Evolutionary conservation across 2,888 invertebrate genomes (phyloP).

Genomic region (Neuroscelio doddi): DNA sequence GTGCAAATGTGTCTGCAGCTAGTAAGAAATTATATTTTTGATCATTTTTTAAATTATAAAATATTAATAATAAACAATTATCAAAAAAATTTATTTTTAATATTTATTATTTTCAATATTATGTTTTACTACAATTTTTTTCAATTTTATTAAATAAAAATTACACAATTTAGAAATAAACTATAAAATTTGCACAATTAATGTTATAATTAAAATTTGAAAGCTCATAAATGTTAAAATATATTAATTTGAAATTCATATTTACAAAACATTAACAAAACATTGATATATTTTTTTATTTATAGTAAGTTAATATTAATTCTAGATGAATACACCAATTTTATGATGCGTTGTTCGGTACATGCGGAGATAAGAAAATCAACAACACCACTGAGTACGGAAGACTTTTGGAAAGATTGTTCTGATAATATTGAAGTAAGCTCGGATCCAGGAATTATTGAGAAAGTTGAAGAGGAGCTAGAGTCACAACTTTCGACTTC

Average conservation of each 20-base stretch:
- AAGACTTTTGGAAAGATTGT: conserved; percentile 63
- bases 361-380: conserved; percentile 59
- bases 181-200: no score
- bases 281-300: no score
- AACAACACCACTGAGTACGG: conserved; percentile 47
- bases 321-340: conserved; percentile 60
- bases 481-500: no score
- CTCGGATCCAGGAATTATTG: not conserved
- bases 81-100: no score
- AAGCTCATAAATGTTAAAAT: no score
- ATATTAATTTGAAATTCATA: conserved; percentile 1
- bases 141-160: not conserved
- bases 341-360: conserved; percentile 61
- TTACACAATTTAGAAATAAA: not conserved
- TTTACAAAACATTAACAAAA: no score
- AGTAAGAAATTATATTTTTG: conserved; percentile 60
- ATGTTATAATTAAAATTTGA: no score
- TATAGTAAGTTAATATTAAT: conserved; percentile 8
- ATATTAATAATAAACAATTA: no score
- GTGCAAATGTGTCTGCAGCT: conserved; percentile 53
- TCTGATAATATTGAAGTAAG: conserved; percentile 48
- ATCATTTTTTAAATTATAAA: no score
- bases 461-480: not conserved
- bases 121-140: no score
- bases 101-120: no score